Evolutionary conservation across 2,797 vertebrate genomes (phyloP).

Genomic region (Crocodylus rhombifer): DNA sequence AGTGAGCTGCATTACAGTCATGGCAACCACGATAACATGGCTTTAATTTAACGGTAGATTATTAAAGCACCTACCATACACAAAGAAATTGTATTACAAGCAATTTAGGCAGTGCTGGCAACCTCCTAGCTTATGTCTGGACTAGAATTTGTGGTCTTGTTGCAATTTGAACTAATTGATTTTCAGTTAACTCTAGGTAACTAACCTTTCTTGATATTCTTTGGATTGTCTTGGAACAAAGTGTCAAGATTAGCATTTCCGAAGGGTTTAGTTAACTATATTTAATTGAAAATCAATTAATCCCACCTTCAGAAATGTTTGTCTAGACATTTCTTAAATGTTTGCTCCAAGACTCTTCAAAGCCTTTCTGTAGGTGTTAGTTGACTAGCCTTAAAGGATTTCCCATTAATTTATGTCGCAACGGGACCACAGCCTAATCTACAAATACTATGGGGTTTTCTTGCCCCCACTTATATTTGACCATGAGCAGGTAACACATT

Average conservation of each 20-base stretch:
- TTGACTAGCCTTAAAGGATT: not conserved
- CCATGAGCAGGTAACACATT: not conserved
- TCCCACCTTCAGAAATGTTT: conserved; percentile 7
- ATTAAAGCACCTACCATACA: not conserved
- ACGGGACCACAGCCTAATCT: not conserved
- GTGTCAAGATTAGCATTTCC: not conserved
- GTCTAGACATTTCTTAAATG: not conserved
- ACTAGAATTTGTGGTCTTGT: not conserved
- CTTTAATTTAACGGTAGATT: not conserved
- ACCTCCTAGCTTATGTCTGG: not conserved
- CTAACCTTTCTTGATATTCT: not conserved
- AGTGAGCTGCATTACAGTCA: not conserved
- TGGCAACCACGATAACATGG: not conserved
- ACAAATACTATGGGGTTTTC: not conserved
- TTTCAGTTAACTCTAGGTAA: not conserved
- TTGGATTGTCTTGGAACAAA: not conserved
- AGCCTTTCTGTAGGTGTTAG: not conserved
- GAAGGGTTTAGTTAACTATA: not conserved
- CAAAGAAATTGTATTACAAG: not conserved
- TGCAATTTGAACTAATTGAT: not conserved
- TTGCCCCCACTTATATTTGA: not conserved
- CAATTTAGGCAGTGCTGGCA: not conserved
- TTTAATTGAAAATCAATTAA: not conserved
- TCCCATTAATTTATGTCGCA: not conserved
- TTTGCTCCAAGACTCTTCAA: not conserved